Evolutionary conservation across 2,113 vertebrate genomes (phyloP).

Genomic region (Lagopus leucura): DNA sequence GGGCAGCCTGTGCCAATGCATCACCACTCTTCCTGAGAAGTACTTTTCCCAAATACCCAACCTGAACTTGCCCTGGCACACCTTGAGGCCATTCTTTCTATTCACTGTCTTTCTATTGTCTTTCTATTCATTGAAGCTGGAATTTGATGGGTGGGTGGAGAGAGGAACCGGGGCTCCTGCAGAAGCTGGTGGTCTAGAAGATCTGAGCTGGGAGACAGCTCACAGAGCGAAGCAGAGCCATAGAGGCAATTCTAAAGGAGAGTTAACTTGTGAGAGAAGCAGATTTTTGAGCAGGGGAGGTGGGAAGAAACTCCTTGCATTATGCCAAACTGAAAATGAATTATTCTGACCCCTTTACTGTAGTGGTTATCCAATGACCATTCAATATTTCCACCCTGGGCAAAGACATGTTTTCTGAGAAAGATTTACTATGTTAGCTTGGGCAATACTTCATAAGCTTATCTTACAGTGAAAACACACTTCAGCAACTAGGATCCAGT

Average conservation of each 20-base stretch:
- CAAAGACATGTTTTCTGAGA: conserved; percentile 73
- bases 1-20: too few species aligned
- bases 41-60: too few species aligned
- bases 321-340: conserved; percentile 63
- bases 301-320: conserved; percentile 17
- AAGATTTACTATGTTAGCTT: conserved; percentile 78
- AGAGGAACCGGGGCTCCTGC: background rate
- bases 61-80: too few species aligned
- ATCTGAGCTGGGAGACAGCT: background rate
- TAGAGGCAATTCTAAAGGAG: background rate
- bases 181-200: background rate
- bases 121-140: background rate
- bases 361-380: conserved; percentile 70
- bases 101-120: background rate
- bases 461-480: conserved; percentile 76
- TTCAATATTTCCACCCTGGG: conserved; percentile 76
- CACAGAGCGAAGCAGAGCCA: background rate
- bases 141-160: background rate
- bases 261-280: conserved; percentile 4
- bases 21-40: too few species aligned
- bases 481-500: conserved; percentile 48
- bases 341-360: conserved; percentile 71
- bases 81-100: background rate
- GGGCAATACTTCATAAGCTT: conserved; percentile 70
- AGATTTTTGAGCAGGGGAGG: conserved; percentile 18